A percentile compares a stretch with the other conserved stretches of the same genome.
These are phyloP conservation scores for Morone chrysops DNA, from an alignment of 2,113 vertebrate genomes.

Conservation along the genomic window DNA sequence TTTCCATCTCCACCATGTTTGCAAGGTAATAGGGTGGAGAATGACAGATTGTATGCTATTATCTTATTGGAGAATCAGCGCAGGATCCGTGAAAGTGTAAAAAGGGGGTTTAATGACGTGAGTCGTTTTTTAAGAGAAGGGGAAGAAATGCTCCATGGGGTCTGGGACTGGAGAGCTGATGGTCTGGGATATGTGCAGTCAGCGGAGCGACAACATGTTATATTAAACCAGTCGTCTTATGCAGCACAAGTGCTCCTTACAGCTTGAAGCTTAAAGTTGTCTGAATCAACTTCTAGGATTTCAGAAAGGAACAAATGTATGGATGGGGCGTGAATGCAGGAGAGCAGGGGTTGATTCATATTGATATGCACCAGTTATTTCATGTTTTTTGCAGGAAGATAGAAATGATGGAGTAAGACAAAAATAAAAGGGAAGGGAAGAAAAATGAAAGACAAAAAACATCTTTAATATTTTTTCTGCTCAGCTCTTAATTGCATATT, in stretches of 20 bases:
- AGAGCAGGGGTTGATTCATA: slow-evolving; percentile 23
- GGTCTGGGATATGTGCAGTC: slow-evolving; percentile 48
- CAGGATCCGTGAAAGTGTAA: slow-evolving; percentile 57
- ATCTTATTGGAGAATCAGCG: slow-evolving; percentile 73
- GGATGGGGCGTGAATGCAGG: not conserved
- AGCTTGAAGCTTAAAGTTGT: slow-evolving; percentile 19
- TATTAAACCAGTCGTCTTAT: slow-evolving; percentile 39
- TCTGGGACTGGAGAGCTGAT: slow-evolving; percentile 40
- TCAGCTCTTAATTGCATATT: slow-evolving; percentile 74
- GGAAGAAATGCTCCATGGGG: slow-evolving; percentile 11
- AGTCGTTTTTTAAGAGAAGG: slow-evolving; percentile 58
- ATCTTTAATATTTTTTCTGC: slow-evolving; percentile 61
- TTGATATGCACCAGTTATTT: slow-evolving; percentile 37
- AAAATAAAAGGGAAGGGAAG: slow-evolving; percentile 30
- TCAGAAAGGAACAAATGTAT: not conserved
- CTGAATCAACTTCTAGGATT: slow-evolving; percentile 14
- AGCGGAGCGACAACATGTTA: slow-evolving; percentile 4
- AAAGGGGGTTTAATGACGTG: slow-evolving; percentile 70
- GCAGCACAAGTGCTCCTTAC: slow-evolving; percentile 9
- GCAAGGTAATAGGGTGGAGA: slow-evolving; percentile 74
- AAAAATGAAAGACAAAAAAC: slow-evolving; percentile 53
- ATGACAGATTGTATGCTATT: slow-evolving; percentile 78
- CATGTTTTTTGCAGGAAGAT: not conserved
- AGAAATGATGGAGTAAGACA: slow-evolving; percentile 16
- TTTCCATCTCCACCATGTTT: slow-evolving; percentile 66